Conservation (phyloP, 2,113 vertebrate genomes). For the Rhagologus leucostigma region DNA sequence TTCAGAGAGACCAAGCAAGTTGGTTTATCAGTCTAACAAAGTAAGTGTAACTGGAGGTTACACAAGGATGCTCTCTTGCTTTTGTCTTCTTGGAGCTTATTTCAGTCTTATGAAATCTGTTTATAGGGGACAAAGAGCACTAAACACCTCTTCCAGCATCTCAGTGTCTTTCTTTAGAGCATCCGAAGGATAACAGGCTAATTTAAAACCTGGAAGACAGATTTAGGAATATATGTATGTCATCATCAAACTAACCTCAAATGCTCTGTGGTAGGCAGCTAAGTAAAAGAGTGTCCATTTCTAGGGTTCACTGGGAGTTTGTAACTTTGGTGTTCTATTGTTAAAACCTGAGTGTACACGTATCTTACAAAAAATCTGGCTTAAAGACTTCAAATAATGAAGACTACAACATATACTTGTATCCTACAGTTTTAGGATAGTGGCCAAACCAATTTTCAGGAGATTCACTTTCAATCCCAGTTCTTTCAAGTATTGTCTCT, state of each 20-base stretch:
- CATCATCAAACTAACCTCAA: neutral
- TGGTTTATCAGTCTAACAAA: neutral
- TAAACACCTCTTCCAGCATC: neutral
- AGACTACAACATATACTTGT: neutral
- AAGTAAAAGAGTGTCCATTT: neutral
- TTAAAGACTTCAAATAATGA: neutral
- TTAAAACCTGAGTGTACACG: neutral
- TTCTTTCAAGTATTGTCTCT: neutral
- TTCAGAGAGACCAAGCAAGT: neutral
- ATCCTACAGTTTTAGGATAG: neutral
- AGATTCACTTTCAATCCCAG: neutral
- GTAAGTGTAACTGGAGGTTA: neutral
- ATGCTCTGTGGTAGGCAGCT: neutral
- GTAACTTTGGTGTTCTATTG: neutral
- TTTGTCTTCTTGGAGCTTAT: neutral
- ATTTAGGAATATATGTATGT: neutral
- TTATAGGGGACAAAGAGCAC: neutral
- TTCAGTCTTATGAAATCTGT: neutral
- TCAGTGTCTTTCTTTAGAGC: neutral
- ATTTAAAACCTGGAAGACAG: neutral
- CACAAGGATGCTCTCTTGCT: neutral
- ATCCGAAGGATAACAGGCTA: neutral
- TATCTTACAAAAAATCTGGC: neutral
- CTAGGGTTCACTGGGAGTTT: neutral
- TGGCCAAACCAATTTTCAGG: neutral